Percentiles rank a stretch among this genome's conserved stretches.
Evolutionary conservation across 1,140 invertebrate species (phyloP).

Genomic region (Ips typographus): DNA sequence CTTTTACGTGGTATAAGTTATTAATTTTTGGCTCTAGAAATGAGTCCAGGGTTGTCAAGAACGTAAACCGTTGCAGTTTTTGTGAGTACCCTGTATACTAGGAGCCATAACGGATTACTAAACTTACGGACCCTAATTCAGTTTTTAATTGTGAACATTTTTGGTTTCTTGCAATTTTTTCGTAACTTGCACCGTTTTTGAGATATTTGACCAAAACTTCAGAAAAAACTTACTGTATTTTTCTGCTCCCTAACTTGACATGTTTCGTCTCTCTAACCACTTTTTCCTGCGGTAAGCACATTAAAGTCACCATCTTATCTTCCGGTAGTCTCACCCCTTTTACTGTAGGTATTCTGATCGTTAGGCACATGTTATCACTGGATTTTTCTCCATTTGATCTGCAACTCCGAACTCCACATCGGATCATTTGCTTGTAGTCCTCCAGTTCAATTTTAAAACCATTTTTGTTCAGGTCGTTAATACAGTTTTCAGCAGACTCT

Average conservation of each 20-base stretch:
- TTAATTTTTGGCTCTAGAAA: no score
- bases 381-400: slow-evolving; percentile 2
- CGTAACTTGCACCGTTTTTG: no score
- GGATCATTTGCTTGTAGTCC: slow-evolving; percentile 34
- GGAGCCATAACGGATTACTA: background rate
- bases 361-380: slow-evolving; percentile 56
- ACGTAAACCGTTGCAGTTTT: no score
- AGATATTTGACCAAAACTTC: background rate
- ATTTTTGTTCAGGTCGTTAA: slow-evolving; percentile 12
- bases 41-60: no score
- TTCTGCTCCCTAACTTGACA: slow-evolving; percentile 38
- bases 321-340: slow-evolving; percentile 62
- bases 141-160: no score
- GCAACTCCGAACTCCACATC: slow-evolving; percentile 53
- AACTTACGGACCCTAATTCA: background rate
- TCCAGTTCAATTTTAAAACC: slow-evolving; percentile 39
- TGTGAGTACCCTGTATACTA: no score
- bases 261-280: slow-evolving; percentile 60
- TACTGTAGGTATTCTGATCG: slow-evolving; percentile 62
- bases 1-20: no score
- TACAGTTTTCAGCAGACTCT: slow-evolving; percentile 30
- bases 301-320: slow-evolving; percentile 62
- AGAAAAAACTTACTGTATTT: slow-evolving; percentile 31
- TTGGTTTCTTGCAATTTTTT: no score
- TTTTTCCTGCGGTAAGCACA: slow-evolving; percentile 63